Evolutionary conservation across 2,888 invertebrate species (phyloP).

Genomic region (Meghimatium bilineatum): DNA sequence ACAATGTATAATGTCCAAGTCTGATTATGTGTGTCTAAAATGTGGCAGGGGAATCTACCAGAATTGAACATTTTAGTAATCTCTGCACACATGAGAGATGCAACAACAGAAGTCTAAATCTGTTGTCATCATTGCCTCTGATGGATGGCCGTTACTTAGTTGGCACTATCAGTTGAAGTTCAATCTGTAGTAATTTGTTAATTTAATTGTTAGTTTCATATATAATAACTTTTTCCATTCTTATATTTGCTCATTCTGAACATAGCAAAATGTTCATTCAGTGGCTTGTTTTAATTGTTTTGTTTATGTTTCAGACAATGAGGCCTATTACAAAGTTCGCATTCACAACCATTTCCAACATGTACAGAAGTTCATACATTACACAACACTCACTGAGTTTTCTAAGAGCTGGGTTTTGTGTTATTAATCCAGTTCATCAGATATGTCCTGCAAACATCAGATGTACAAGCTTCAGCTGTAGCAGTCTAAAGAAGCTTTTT

Average conservation of each 20-base stretch:
- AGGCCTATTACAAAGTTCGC: background rate
- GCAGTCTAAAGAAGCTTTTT: too few relatives aligned
- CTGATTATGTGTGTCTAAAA: too few relatives aligned
- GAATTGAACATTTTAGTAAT: too few relatives aligned
- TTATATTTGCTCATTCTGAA: background rate
- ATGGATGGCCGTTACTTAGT: background rate
- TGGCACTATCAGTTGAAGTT: background rate
- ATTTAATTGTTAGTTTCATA: background rate
- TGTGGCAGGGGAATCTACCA: too few relatives aligned
- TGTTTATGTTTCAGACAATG: background rate
- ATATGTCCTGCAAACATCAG: background rate
- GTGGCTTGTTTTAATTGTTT: background rate
- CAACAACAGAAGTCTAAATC: too few relatives aligned
- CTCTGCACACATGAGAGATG: too few relatives aligned
- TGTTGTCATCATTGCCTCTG: too few relatives aligned
- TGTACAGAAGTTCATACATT: background rate
- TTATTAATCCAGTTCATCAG: background rate
- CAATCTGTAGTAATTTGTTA: background rate
- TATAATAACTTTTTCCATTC: background rate
- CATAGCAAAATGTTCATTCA: background rate
- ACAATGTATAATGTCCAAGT: too few relatives aligned
- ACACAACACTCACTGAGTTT: background rate
- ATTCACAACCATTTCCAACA: background rate
- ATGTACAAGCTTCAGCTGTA: background rate
- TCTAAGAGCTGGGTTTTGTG: background rate